Evolutionary conservation across 2,888 invertebrate genomes (phyloP), one percentile per base, ranked within the genome.

Genomic region (Hypselothyrea guttata): DNA sequence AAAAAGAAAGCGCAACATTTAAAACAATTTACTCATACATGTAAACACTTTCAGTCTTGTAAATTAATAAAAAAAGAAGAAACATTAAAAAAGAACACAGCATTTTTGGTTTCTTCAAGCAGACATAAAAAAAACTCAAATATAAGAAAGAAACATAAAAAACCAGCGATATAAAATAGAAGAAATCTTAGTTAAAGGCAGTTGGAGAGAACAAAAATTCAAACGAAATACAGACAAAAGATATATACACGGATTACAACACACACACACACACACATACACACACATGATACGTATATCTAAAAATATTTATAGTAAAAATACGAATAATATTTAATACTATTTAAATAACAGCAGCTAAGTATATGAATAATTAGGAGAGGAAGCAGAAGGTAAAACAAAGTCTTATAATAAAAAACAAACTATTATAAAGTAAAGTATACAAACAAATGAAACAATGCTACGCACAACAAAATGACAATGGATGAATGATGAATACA

Each of bases 241-340:
- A 22, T 9, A 54, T 12, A 27, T 41, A 40, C 62, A 56, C 31
- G 55, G 30, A 53, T 13, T 9, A 9, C 31, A 7, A 49, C 8
- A 45, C 30, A 63, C 7, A 45, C 31, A 34, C 38, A 47, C 16
- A 41, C 30, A 51, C 11, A 45, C 13, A 45, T 7, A 37, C 13
- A 42, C 27, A 60, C 12, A 46, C 8, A 33, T 4, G 7, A 34
- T 11, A 53, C 58, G 16, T 65, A 75, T 71, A 71, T 75, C 48
- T 59, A 53, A 58, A 53, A 75, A 76, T 76, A 82, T 73, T 71
- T 75, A 69, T 76, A 76, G 74, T 71, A 18, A 38, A 18, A 38
- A 18, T 54, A 72, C 71, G 75, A 75, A 70, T 66, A 71, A 73
- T 79, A 79, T 79, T 75, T 79, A 83, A 79, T 68, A 83, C n/a